Conservation (phyloP, 2,113 vertebrate genomes). For the Trinectes maculatus region DNA sequence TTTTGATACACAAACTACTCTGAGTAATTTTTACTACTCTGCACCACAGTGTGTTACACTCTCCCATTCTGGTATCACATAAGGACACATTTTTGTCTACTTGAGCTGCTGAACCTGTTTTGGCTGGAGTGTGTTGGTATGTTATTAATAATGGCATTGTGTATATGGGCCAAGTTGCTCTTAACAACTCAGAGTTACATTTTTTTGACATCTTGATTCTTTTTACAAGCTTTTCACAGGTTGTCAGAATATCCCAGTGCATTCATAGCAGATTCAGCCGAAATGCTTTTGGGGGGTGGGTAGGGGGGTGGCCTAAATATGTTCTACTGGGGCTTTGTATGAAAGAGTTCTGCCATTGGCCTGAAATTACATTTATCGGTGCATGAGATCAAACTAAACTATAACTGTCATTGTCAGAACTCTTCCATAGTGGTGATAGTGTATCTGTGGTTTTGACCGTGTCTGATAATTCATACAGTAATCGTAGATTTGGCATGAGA, state of each 20-base stretch:
- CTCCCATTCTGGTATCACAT: conserved; percentile 1
- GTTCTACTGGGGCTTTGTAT: conserved; percentile 53
- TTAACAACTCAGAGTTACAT: neutral
- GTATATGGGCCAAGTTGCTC: conserved; percentile 14
- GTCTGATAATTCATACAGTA: conserved; percentile 67
- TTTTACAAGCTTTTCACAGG: conserved; percentile 27
- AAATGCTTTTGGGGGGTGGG: conserved; percentile 56
- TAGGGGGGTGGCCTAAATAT: conserved; percentile 44
- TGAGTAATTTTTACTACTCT: no score
- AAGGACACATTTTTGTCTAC: neutral
- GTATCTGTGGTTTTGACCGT: conserved; percentile 66
- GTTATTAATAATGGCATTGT: neutral
- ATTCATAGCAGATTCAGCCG: conserved; percentile 45
- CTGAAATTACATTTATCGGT: neutral
- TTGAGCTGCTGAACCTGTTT: conserved; percentile 28
- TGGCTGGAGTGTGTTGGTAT: conserved; percentile 9
- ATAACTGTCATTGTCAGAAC: conserved; percentile 62
- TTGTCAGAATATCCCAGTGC: conserved; percentile 36
- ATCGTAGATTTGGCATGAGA: conserved; percentile 69
- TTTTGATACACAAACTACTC: conserved; percentile 2
- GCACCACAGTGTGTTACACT: conserved; percentile 2
- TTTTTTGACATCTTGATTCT: conserved; percentile 7
- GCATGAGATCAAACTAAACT: neutral
- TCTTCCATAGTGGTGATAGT: conserved; percentile 70
- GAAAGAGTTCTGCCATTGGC: conserved; percentile 74